A percentile compares a stretch with the other conserved stretches of the same genome.
Conservation (phyloP, 2,888 invertebrate species). For the Mesorhabditis sp. region DNA sequence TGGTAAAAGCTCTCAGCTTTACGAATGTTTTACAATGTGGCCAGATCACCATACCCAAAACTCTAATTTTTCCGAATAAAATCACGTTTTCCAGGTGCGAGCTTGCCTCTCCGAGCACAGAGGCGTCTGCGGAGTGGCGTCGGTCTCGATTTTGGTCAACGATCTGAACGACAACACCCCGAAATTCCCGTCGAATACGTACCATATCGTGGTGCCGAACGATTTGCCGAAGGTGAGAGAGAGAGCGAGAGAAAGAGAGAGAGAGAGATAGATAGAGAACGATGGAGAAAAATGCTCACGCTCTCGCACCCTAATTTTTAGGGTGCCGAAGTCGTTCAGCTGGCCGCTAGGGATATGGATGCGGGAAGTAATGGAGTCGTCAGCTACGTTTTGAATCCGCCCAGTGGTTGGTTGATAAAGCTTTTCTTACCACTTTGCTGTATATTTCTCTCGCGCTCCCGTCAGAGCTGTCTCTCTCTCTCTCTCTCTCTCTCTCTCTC, state of each 20-base stretch:
- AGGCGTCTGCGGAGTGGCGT: conserved; percentile 22
- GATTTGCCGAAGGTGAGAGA: conserved; percentile 35
- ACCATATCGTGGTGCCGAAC: conserved; percentile 38
- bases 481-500: no score
- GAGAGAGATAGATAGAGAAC: background rate
- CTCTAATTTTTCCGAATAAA: background rate
- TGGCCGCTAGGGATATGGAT: conserved; percentile 42
- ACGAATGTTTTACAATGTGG: no score
- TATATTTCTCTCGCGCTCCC: no score
- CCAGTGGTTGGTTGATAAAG: conserved; percentile 20
- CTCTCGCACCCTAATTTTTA: background rate
- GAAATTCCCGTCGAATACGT: conserved; percentile 25
- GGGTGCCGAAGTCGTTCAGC: background rate
- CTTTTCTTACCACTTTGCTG: background rate
- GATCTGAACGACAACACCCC: conserved; percentile 53
- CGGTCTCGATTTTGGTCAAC: conserved; percentile 28
- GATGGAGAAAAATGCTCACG: no score
- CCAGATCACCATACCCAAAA: background rate
- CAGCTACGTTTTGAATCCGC: conserved; percentile 29
- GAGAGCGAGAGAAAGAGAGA: background rate
- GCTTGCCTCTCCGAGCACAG: conserved; percentile 26
- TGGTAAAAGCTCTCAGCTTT: no score
- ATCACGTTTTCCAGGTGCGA: conserved; percentile 19
- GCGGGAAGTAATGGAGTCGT: conserved; percentile 36
- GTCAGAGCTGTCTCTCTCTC: background rate